phyloP scores from a whole-genome alignment of 2,888 invertebrate species.

The Ernsta delagoae region DNA sequence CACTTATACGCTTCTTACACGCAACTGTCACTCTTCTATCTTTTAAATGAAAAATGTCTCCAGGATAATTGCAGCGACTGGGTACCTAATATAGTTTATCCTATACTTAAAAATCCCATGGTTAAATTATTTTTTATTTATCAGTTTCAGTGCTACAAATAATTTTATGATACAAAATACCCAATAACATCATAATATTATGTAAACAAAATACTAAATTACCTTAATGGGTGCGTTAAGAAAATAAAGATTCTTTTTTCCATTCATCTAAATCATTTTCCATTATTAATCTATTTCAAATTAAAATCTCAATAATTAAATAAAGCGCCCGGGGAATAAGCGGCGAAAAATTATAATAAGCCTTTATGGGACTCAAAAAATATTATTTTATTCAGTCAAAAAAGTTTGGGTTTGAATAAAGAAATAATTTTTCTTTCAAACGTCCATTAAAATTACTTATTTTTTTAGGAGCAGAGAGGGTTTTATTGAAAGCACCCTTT shows the following conservation, averaged over 20 bases:
- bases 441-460: conserved; percentile 60
- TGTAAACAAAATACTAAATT: too few species aligned
- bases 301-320: conserved; percentile 12
- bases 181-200: too few species aligned
- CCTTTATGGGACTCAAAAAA: conserved; percentile 6
- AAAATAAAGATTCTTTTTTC: background rate
- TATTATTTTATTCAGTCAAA: conserved; percentile 36
- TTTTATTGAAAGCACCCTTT: conserved; percentile 67
- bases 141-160: too few species aligned
- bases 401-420: conserved; percentile 34
- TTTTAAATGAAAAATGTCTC: too few species aligned
- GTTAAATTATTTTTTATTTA: too few species aligned
- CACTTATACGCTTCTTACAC: too few species aligned
- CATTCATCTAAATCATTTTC: background rate
- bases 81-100: too few species aligned
- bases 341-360: conserved; percentile 1
- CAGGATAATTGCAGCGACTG: too few species aligned
- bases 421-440: conserved; percentile 54
- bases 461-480: conserved; percentile 59
- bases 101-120: too few species aligned
- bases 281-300: conserved; percentile 1
- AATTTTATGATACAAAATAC: too few species aligned
- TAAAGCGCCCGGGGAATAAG: conserved; percentile 15
- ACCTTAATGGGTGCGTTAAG: background rate
- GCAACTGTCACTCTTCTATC: too few species aligned